phyloP scores from a whole-genome alignment of 1,140 invertebrate genomes.

The Caenorhabditis remanei region DNA sequence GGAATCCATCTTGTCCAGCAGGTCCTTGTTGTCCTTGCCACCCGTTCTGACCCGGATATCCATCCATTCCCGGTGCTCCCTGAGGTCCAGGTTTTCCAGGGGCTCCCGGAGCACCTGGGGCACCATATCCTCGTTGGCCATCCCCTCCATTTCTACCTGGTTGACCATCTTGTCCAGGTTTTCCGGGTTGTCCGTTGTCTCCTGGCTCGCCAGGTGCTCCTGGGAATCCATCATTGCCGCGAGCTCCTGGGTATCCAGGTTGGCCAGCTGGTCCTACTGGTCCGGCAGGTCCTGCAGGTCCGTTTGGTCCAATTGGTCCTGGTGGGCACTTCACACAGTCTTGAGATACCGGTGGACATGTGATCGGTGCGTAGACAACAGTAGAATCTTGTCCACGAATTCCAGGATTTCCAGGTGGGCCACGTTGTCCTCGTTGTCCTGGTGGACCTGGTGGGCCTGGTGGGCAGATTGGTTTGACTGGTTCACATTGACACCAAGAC shows the following conservation, averaged over 20 bases:
- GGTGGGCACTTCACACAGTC: slow-evolving; percentile 18
- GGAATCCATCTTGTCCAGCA: not conserved
- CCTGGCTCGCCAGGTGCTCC: not conserved
- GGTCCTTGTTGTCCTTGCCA: not conserved
- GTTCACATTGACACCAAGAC: slow-evolving; percentile 11
- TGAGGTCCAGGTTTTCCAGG: slow-evolving; percentile 2
- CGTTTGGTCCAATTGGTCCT: not conserved
- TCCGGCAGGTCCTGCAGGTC: not conserved
- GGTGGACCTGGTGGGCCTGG: not conserved
- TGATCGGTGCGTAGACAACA: not conserved
- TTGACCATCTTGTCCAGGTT: not conserved
- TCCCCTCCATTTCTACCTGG: not conserved
- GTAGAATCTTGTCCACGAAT: not conserved
- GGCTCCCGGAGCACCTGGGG: not conserved
- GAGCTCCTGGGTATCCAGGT: not conserved
- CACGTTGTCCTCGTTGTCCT: not conserved
- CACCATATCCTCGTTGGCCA: slow-evolving; percentile 7
- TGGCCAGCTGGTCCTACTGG: not conserved
- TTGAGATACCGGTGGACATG: not conserved
- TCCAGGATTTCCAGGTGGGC: not conserved
- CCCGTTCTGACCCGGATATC: not conserved
- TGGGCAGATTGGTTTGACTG: slow-evolving; percentile 7
- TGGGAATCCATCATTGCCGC: not conserved
- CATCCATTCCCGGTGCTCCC: not conserved
- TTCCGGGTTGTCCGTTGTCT: not conserved